Evolutionary conservation across 2,113 vertebrate species (phyloP), one percentile per base, ranked within the genome.

Genomic region (Spea multiplicata): DNA sequence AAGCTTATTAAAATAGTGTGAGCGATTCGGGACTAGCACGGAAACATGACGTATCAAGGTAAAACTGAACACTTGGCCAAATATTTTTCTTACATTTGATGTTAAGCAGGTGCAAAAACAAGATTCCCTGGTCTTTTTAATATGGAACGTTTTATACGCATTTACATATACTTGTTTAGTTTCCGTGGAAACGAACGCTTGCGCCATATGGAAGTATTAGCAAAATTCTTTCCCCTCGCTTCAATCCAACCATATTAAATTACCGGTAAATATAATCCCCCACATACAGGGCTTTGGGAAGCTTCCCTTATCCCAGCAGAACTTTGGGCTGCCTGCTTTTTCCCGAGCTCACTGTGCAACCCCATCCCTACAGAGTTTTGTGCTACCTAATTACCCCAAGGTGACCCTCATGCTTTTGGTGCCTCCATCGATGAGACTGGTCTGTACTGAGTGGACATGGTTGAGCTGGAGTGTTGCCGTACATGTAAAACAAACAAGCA

Each of bases 91-190:
- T 59, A 44, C 9, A 65, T 73, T 16, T 73, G 70, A 79, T 66
- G 70, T 61, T 45, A 74, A 71, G 61, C 78, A 80, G 78, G 78
- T 80, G 78, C 71, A 80, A 74, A 74, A 80, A 80, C 78, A 80
- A 80, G 67, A 67, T 74, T 50, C 47, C 17, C 7, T 59, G 49
- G 71, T 7, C 44, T 71, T 80, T 80, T 80, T 80, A 71, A 80
- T 74, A 74, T 48, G 13, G 16, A 7, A 44, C 17, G 49, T 68
- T 59, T 78, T 59, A 68, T 80, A 46, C 50, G 9, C 71, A 74
- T 80, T 80, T 74, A 61, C 78, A 74, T 74, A 74, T 68, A 67
- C 30, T 67, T 57, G 14, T 49, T 6, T 49, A 68, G 52, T 61
- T 66, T 17, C 71, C 44, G 49, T 73, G 46, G 52, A 73, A 72